Evolutionary conservation across 92 coral and sea anemone species (phyloP).

Genomic region (Epizoanthus ramosus): DNA sequence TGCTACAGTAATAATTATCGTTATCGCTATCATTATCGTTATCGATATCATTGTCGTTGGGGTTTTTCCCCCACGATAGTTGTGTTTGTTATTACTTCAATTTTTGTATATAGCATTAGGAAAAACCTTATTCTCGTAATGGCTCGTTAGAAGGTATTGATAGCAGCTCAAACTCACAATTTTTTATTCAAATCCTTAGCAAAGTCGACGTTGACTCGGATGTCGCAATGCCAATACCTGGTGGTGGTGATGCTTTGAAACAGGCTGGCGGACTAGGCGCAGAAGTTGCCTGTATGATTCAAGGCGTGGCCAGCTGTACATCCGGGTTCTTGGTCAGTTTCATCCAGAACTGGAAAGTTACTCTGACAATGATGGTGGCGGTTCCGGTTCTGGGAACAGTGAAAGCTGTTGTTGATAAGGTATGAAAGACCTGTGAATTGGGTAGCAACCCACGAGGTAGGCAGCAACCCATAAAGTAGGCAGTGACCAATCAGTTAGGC

Average conservation of each 20-base stretch:
- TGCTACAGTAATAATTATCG: no score
- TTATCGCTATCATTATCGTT: no score
- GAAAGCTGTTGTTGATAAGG: constrained; percentile 79
- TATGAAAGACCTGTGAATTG: neutral
- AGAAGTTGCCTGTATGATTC: constrained; percentile 82
- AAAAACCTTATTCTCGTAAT: no score
- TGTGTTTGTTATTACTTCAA: no score
- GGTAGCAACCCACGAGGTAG: no score
- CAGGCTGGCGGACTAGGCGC: constrained; percentile 79
- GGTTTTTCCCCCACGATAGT: no score
- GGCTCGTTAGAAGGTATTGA: no score
- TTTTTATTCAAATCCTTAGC: neutral
- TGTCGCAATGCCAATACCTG: constrained; percentile 26
- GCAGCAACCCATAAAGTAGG: no score
- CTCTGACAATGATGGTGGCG: constrained; percentile 82
- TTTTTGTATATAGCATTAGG: no score
- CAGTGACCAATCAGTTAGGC: no score
- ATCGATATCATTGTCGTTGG: no score
- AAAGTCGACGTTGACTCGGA: neutral
- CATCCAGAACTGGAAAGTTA: constrained; percentile 93
- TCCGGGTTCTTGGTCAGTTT: constrained; percentile 92
- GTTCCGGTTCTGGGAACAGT: constrained; percentile 84
- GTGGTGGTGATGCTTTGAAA: constrained; percentile 62
- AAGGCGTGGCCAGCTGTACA: constrained; percentile 73
- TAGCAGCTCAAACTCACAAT: neutral